phyloP scores from a whole-genome alignment of 2,113 vertebrate genomes.

The Rhinolophus sinicus region DNA sequence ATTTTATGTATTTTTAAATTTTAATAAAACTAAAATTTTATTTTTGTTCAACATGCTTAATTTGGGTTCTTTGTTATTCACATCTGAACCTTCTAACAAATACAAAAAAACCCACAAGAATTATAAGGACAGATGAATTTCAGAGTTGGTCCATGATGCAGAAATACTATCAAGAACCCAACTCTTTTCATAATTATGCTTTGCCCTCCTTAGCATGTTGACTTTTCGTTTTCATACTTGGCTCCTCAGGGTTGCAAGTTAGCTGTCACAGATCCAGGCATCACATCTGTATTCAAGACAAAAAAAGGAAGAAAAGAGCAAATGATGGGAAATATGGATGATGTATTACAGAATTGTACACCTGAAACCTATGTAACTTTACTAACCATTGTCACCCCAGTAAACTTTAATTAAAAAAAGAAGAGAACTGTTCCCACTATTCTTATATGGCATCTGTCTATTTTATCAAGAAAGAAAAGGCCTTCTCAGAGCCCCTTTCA shows the following conservation, averaged over 20 bases:
- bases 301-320: not conserved
- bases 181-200: not conserved
- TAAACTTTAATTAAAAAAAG: not conserved
- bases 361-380: no score
- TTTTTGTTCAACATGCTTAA: not conserved
- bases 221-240: not conserved
- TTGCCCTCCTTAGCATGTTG: not conserved
- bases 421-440: not conserved
- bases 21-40: not conserved
- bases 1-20: not conserved
- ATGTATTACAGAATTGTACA: no score
- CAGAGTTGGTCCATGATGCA: not conserved
- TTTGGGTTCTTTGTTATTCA: not conserved
- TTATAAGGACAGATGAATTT: not conserved
- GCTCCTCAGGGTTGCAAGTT: not conserved
- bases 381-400: no score
- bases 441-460: not conserved
- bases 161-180: not conserved
- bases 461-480: not conserved
- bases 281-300: not conserved
- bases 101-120: not conserved
- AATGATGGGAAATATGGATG: no score
- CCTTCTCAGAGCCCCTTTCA: not conserved
- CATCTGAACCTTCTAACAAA: not conserved
- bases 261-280: not conserved